Base-by-base conservation (phyloP, 2,888 invertebrate species). In the Orthosia incerta region DNA sequence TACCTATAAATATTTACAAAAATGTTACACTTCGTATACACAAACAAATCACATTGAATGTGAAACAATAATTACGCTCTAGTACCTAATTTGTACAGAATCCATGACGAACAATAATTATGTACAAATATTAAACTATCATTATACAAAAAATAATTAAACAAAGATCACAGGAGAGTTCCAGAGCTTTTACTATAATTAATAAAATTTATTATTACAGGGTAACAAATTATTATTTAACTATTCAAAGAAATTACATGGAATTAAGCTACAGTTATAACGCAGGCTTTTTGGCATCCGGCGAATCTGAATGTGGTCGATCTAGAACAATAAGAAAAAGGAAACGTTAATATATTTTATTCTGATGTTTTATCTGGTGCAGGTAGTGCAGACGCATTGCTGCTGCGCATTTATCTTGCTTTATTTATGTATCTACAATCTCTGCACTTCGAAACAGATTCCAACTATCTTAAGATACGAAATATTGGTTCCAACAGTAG, bases 161-260 rank as follows among this genome's bases (percentile, higher is more conserved):
- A 93, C 91, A 93, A 92, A 95, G 94, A 96, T 96, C 96, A 96
- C 96, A 96, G 96, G 93, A 94, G 94, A 95, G 96, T 96, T 96
- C 96, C 95, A 96, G 94, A 95, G 95, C 94, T 93, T 93, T 91
- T 90, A 86, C 83, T 88, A 88, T 79, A 91, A 86, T 86, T 88
- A 86, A 90, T 89, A 91, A 89, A 89, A 88, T 89, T 87, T 88
- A 89, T 90, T 88, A 88, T 84, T 87, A 90, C 87, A 90, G 88
- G 95, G 95, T 95, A 95, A 95, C 95, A 94, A 92, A 90, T 88
- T 91, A 93, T 88, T 92, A 93, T 90, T 91, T 87, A 90, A 89
- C 88, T 92, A 91, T 84, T 84, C 81, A 87, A 83, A 76, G 65
- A 87, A 87, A 85, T 76, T 87, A 86, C 85, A 87, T 85, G 85